Percentiles rank a stretch among this genome's conserved stretches.
These are phyloP conservation scores for Solen grandis DNA, from an alignment of 1,140 invertebrate species.

Conservation along the genomic window DNA sequence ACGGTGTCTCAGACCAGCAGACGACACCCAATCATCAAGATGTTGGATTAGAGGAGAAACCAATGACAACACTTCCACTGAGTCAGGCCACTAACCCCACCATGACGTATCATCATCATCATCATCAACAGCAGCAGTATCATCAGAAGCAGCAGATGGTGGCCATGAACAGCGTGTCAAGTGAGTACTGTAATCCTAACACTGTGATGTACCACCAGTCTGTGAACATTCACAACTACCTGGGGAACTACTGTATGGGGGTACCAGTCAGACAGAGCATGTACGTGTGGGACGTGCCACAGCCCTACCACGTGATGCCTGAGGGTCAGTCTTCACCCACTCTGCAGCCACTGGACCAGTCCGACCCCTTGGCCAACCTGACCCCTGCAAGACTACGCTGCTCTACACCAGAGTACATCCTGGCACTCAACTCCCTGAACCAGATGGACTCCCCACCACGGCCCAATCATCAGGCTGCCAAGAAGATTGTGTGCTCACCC, in stretches of 20 bases:
- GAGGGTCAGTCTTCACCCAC: background rate
- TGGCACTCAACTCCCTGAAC: slow-evolving; percentile 53
- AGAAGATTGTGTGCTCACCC: slow-evolving; percentile 9
- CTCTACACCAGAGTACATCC: slow-evolving; percentile 64
- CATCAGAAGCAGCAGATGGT: background rate
- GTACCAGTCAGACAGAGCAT: slow-evolving; percentile 17
- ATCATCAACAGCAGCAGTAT: background rate
- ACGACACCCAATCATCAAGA: background rate
- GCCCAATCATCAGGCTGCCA: slow-evolving; percentile 8
- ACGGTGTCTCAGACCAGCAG: background rate
- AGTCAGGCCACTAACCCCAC: background rate
- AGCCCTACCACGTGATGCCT: background rate
- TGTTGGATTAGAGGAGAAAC: background rate
- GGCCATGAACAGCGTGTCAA: background rate
- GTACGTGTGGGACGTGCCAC: background rate
- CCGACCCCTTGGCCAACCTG: slow-evolving; percentile 23
- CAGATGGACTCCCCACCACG: slow-evolving; percentile 21
- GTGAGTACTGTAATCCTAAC: slow-evolving; percentile 42
- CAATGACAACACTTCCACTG: background rate
- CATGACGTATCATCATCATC: no score
- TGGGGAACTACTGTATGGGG: slow-evolving; percentile 21
- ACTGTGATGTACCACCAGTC: slow-evolving; percentile 39
- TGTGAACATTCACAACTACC: slow-evolving; percentile 49
- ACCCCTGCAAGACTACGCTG: slow-evolving; percentile 50
- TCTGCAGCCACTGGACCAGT: background rate